phyloP scores from a whole-genome alignment of 2,888 invertebrate genomes.

The Aproaerema taeniolella region DNA sequence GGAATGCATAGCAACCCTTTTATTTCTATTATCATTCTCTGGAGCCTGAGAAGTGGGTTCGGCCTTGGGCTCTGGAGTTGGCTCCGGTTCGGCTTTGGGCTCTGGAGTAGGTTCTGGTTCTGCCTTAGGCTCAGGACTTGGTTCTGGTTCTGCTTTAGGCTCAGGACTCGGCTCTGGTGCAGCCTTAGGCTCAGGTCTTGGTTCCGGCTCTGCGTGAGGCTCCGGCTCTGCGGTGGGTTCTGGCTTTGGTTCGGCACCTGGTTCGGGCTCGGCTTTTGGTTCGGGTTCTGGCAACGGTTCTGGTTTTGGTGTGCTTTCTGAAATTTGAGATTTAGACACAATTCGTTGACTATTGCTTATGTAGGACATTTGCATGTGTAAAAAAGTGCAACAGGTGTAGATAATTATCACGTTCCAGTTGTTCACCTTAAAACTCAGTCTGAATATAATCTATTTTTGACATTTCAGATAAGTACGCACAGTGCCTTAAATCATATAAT shows the following conservation, averaged over 20 bases:
- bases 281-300: slow-evolving; percentile 36
- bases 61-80: slow-evolving; percentile 55
- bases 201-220: slow-evolving; percentile 30
- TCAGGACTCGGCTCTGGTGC: slow-evolving; percentile 33
- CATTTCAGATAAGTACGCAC: no score
- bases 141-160: slow-evolving; percentile 36
- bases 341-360: no score
- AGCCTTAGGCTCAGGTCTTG: slow-evolving; percentile 26
- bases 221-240: slow-evolving; percentile 28
- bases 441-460: no score
- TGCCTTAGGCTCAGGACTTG: slow-evolving; percentile 28
- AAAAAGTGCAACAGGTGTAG: no score
- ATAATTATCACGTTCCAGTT: no score
- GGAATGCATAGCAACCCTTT: slow-evolving; percentile 74
- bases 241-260: slow-evolving; percentile 24
- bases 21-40: slow-evolving; percentile 64
- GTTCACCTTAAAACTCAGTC: no score
- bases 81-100: slow-evolving; percentile 54
- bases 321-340: no score
- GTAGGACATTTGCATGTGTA: no score
- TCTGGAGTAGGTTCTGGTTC: slow-evolving; percentile 55
- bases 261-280: slow-evolving; percentile 37
- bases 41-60: slow-evolving; percentile 40
- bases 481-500: no score
- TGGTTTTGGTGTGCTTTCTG: slow-evolving; percentile 43